phyloP scores from a whole-genome alignment of 2,113 vertebrate species.

The Cacatua alba region DNA sequence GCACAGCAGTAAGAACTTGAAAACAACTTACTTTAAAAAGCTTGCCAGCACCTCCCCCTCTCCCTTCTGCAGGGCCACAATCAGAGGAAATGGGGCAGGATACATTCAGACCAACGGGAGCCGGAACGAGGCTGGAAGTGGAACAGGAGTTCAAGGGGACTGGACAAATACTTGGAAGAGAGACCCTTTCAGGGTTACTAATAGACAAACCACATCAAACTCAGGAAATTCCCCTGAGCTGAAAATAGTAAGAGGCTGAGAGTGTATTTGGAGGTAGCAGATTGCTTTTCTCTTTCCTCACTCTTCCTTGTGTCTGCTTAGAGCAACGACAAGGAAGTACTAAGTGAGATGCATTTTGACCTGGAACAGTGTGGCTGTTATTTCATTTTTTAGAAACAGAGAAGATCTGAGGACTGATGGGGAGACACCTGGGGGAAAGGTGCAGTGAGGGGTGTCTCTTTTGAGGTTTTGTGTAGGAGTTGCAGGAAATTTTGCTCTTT shows the following conservation, averaged over 20 bases:
- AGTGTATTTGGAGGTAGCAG: background rate
- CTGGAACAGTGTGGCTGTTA: background rate
- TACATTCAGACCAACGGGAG: background rate
- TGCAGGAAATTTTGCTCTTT: background rate
- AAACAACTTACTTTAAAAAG: background rate
- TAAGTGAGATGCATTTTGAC: background rate
- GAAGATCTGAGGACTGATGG: background rate
- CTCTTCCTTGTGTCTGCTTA: background rate
- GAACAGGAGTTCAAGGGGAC: conserved; percentile 7
- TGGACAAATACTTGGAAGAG: background rate
- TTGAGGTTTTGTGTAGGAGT: background rate
- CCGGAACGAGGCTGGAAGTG: background rate
- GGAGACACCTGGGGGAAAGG: fast-evolving
- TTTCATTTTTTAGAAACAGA: background rate
- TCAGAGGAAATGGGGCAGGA: conserved; percentile 28
- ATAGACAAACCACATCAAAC: background rate
- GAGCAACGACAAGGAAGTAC: fast-evolving
- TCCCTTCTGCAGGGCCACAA: background rate
- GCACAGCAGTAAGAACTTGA: background rate
- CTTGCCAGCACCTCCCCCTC: background rate
- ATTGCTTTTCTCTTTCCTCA: background rate
- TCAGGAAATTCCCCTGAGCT: conserved; percentile 28
- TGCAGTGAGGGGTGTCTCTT: fast-evolving
- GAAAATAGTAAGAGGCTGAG: background rate
- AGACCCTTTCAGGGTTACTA: background rate